phyloP scores from a whole-genome alignment of 2,888 invertebrate species.

The Rhyacophila evoluta region DNA sequence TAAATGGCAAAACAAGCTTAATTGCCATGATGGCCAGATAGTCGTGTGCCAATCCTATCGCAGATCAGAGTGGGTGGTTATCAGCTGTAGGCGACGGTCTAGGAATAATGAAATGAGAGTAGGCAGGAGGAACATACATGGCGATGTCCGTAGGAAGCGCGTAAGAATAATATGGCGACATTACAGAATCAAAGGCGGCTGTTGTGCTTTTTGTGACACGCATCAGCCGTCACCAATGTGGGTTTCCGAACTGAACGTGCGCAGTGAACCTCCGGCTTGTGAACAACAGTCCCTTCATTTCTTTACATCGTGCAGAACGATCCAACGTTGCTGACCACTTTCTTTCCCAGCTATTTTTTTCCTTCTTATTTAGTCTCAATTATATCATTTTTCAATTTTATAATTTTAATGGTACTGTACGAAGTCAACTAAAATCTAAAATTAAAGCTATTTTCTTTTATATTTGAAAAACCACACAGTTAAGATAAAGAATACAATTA shows the following conservation, averaged over 20 bases:
- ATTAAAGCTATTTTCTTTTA: too few species aligned
- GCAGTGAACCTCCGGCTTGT: background rate
- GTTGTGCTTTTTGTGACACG: conserved; percentile 11
- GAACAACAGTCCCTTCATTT: background rate
- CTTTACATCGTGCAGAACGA: too few species aligned
- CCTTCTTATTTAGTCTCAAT: too few species aligned
- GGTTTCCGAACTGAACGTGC: background rate
- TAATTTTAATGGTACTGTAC: too few species aligned
- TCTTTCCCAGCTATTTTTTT: too few species aligned
- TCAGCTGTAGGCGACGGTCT: conserved; percentile 19
- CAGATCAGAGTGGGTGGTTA: background rate
- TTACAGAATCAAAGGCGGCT: conserved; percentile 13
- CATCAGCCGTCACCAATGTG: conserved; percentile 22
- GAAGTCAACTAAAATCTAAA: too few species aligned
- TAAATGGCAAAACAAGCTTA: too few species aligned
- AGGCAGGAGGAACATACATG: conserved; percentile 20
- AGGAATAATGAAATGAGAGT: conserved; percentile 19
- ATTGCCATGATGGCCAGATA: background rate
- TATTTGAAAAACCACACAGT: too few species aligned
- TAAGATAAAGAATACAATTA: too few species aligned
- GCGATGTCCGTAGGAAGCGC: conserved; percentile 5
- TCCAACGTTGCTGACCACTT: too few species aligned
- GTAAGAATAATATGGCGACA: conserved; percentile 22
- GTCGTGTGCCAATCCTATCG: background rate
- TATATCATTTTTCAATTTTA: too few species aligned